These are phyloP conservation scores for Drosophila erecta DNA, from an alignment of 1,140 invertebrate species.

Conservation along the genomic window DNA sequence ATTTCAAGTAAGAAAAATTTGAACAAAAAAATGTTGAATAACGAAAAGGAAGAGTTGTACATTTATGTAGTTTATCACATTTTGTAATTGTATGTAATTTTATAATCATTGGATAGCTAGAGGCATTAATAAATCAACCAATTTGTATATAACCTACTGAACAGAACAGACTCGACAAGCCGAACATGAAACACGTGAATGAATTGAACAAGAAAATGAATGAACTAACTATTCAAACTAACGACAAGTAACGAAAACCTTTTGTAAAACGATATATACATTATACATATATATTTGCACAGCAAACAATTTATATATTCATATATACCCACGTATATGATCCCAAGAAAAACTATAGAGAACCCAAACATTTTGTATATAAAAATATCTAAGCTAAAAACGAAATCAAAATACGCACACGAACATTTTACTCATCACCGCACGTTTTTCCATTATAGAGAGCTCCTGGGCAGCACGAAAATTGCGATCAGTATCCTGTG, in stretches of 20 bases:
- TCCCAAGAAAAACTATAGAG: slow-evolving; percentile 52
- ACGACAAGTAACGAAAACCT: slow-evolving; percentile 78
- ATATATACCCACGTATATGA: slow-evolving; percentile 59
- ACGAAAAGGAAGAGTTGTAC: slow-evolving; percentile 50
- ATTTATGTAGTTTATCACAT: slow-evolving; percentile 70
- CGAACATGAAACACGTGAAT: slow-evolving; percentile 48
- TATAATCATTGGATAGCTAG: slow-evolving; percentile 49
- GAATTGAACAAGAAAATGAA: slow-evolving; percentile 14
- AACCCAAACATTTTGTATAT: slow-evolving; percentile 76
- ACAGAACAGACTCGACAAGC: slow-evolving; percentile 64
- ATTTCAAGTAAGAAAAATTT: slow-evolving; percentile 55
- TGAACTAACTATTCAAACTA: slow-evolving; percentile 52
- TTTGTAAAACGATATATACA: slow-evolving; percentile 81
- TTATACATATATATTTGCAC: slow-evolving; percentile 82
- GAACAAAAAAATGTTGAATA: slow-evolving; percentile 9
- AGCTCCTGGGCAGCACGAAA: neutral
- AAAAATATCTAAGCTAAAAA: slow-evolving; percentile 64
- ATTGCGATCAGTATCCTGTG: neutral
- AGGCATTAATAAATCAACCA: slow-evolving; percentile 49
- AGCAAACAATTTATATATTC: slow-evolving; percentile 76
- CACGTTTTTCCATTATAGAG: slow-evolving; percentile 9
- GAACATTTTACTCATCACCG: slow-evolving; percentile 62
- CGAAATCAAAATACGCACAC: slow-evolving; percentile 73
- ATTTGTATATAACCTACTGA: slow-evolving; percentile 49
- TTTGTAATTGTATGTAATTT: slow-evolving; percentile 57